These are phyloP conservation scores for Neosilurus hyrtlii DNA, from an alignment of 2,797 vertebrate species.

Conservation along the genomic window DNA sequence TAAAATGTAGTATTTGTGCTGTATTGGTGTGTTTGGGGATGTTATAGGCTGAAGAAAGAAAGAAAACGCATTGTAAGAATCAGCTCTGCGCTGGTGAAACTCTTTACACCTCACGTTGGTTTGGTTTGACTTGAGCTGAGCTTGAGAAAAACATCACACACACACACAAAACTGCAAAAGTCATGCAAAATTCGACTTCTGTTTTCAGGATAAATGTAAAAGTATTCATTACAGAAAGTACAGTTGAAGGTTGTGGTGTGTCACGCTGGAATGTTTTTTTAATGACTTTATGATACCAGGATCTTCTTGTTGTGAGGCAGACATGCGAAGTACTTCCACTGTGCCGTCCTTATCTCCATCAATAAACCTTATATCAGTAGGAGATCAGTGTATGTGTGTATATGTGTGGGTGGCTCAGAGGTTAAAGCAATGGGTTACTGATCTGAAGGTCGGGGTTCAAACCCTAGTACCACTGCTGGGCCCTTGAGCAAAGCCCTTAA, in stretches of 20 bases:
- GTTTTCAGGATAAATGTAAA: not conserved
- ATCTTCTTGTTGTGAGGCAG: no score
- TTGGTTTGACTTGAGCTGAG: not conserved
- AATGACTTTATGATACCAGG: no score
- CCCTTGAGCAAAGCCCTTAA: no score
- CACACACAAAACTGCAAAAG: not conserved
- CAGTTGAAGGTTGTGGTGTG: not conserved
- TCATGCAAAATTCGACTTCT: not conserved
- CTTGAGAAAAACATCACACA: not conserved
- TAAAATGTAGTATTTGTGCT: not conserved
- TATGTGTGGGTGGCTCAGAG: not conserved
- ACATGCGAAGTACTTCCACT: no score
- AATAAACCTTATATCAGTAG: not conserved
- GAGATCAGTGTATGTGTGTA: not conserved
- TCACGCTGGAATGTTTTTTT: not conserved
- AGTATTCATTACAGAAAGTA: no score
- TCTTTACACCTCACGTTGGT: not conserved
- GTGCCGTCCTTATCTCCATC: not conserved
- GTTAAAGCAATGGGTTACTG: no score
- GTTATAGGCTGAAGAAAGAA: not conserved
- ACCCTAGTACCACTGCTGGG: no score
- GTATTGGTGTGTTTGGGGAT: no score
- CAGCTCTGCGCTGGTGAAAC: conserved; percentile 14
- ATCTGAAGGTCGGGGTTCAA: no score
- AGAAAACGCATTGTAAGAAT: not conserved